phyloP scores from a whole-genome alignment of 1,140 invertebrate species.

The Dreissena polymorpha region DNA sequence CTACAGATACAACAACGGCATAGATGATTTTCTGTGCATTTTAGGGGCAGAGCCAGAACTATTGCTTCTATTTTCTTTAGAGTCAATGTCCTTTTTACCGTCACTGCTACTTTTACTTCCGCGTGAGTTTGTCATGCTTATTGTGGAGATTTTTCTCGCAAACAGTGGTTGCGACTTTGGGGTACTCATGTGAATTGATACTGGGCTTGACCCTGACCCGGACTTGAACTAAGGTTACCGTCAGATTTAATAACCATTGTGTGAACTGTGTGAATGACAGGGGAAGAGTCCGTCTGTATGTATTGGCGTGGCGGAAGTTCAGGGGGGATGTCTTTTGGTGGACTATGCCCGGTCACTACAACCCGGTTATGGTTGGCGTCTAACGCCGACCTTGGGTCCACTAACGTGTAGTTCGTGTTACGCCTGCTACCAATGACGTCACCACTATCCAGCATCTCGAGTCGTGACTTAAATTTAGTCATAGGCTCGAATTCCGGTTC shows the following conservation, averaged over 20 bases:
- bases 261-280: conserved; percentile 22
- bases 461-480: conserved; percentile 69
- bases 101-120: conserved; percentile 37
- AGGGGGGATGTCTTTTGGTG: conserved; percentile 7
- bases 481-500: conserved; percentile 76
- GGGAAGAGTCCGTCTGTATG: conserved; percentile 18
- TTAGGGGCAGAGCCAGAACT: background rate
- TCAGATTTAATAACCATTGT: background rate
- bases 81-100: conserved; percentile 15
- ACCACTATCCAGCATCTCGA: conserved; percentile 67
- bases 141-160: conserved; percentile 26
- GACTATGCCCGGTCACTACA: background rate
- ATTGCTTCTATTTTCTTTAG: conserved; percentile 28
- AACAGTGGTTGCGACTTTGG: conserved; percentile 6
- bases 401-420: conserved; percentile 48
- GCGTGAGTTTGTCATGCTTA: conserved; percentile 23
- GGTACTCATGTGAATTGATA: background rate
- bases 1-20: conserved; percentile 50
- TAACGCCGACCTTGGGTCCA: conserved; percentile 23
- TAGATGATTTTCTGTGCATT: conserved; percentile 14
- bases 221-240: background rate
- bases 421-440: conserved; percentile 50
- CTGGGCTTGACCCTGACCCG: conserved; percentile 1
- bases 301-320: conserved; percentile 41
- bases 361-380: conserved; percentile 44